Percentiles rank a stretch among this genome's conserved stretches.
phyloP scores from a whole-genome alignment of 2,888 invertebrate genomes.

The Ceratothoa steindachneri region DNA sequence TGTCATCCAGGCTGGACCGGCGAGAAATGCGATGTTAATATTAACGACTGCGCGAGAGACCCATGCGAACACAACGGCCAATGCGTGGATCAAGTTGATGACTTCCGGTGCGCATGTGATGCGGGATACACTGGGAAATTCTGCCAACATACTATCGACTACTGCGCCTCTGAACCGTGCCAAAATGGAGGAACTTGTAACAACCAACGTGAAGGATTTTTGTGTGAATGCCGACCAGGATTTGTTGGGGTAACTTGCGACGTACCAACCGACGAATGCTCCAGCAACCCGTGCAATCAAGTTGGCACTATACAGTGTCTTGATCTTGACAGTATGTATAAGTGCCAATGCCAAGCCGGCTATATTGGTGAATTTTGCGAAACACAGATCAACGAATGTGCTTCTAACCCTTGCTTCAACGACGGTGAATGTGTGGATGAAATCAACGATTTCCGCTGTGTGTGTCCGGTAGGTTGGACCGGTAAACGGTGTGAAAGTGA shows the following conservation, averaged over 20 bases:
- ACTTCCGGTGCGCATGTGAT: constrained; percentile 81
- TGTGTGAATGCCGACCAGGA: constrained; percentile 88
- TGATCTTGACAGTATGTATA: constrained; percentile 68
- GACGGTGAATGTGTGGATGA: constrained; percentile 84
- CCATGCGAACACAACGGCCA: constrained; percentile 91
- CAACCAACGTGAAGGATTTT: constrained; percentile 79
- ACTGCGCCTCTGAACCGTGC: constrained; percentile 83
- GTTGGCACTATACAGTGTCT: constrained; percentile 84
- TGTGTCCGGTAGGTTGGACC: constrained; percentile 79
- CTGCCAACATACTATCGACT: constrained; percentile 89
- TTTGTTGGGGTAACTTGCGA: constrained; percentile 81
- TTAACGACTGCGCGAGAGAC: constrained; percentile 80
- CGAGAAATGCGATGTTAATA: constrained; percentile 77
- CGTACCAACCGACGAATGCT: constrained; percentile 85
- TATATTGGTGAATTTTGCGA: constrained; percentile 81
- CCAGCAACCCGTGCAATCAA: constrained; percentile 83
- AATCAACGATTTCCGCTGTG: constrained; percentile 75
- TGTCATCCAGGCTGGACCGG: constrained; percentile 89
- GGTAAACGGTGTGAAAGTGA: constrained; percentile 80
- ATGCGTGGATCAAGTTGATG: constrained; percentile 81
- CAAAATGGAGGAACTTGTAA: constrained; percentile 85
- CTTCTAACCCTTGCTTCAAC: constrained; percentile 77
- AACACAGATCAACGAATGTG: constrained; percentile 80
- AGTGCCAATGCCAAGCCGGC: constrained; percentile 84
- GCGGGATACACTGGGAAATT: constrained; percentile 89